phyloP scores from a whole-genome alignment of 2,113 vertebrate species.

The Clarias macrocephalus region DNA sequence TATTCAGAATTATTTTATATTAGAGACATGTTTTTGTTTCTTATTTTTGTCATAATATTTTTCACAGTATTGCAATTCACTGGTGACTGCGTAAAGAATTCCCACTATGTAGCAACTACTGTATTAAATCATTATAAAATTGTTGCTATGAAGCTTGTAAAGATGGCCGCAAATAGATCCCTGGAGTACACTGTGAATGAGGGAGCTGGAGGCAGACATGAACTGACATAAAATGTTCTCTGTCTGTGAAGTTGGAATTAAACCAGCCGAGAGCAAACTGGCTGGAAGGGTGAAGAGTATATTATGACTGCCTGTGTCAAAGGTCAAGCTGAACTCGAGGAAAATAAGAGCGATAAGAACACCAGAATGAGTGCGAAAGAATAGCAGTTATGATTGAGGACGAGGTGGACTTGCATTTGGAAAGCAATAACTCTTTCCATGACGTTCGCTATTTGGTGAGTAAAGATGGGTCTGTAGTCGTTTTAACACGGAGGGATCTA shows the following conservation, averaged over 20 bases:
- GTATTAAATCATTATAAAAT: not conserved
- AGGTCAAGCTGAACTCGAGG: not conserved
- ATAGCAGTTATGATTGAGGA: not conserved
- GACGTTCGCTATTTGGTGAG: not conserved
- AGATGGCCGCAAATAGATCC: not conserved
- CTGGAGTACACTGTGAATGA: not conserved
- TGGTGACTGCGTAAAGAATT: not conserved
- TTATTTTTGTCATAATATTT: not conserved
- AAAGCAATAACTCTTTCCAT: conserved; percentile 1
- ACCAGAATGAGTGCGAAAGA: not conserved
- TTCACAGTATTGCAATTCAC: not conserved
- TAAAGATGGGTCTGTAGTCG: not conserved
- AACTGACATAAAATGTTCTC: not conserved
- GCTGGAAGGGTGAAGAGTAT: not conserved
- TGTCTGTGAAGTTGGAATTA: not conserved
- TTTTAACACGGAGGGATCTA: not conserved
- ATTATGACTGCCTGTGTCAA: not conserved
- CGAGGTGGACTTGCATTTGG: not conserved
- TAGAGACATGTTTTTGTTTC: not conserved
- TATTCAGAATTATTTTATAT: not conserved
- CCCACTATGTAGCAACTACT: not conserved
- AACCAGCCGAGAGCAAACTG: not conserved
- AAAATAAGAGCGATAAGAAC: not conserved
- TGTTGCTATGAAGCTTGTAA: not conserved
- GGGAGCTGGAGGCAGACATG: not conserved